These are phyloP conservation scores for Enteromius afrohamiltoni DNA, from an alignment of 2,797 vertebrate genomes.

Conservation along the genomic window DNA sequence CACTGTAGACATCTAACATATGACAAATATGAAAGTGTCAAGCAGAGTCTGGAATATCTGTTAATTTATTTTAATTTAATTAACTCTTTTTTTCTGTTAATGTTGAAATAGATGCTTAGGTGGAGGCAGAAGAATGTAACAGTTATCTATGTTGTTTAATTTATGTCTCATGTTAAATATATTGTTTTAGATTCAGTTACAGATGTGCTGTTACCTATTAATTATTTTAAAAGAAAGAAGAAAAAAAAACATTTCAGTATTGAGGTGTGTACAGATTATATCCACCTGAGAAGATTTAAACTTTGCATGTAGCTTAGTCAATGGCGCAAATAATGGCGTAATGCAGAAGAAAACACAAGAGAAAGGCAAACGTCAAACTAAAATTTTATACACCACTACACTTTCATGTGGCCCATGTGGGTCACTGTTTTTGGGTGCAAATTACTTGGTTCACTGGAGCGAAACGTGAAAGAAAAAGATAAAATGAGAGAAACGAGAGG, in stretches of 20 bases:
- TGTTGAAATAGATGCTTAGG: neutral
- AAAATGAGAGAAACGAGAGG: slow-evolving; percentile 4
- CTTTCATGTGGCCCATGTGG: slow-evolving; percentile 23
- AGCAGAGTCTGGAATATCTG: too few species aligned
- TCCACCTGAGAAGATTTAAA: slow-evolving; percentile 1
- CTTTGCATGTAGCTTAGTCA: slow-evolving; percentile 15
- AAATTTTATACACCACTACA: slow-evolving; percentile 26
- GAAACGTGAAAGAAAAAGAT: slow-evolving; percentile 38
- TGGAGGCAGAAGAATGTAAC: neutral
- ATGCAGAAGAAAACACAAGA: slow-evolving; percentile 29
- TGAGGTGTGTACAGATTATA: neutral
- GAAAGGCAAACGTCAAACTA: slow-evolving; percentile 32
- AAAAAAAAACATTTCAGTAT: neutral
- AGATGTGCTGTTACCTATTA: neutral
- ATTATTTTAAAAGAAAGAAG: neutral
- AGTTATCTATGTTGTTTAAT: neutral
- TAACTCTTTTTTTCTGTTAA: too few species aligned
- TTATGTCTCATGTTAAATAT: neutral
- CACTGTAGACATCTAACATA: neutral
- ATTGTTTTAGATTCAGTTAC: neutral
- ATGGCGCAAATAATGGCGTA: slow-evolving; percentile 10
- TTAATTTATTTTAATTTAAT: neutral
- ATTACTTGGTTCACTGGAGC: slow-evolving; percentile 53
- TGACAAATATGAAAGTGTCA: neutral
- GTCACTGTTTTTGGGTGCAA: slow-evolving; percentile 49